Evolutionary conservation across 2,797 vertebrate species (phyloP), one percentile per base, ranked within the genome.

Genomic region (Lepilemur ruficaudatus): DNA sequence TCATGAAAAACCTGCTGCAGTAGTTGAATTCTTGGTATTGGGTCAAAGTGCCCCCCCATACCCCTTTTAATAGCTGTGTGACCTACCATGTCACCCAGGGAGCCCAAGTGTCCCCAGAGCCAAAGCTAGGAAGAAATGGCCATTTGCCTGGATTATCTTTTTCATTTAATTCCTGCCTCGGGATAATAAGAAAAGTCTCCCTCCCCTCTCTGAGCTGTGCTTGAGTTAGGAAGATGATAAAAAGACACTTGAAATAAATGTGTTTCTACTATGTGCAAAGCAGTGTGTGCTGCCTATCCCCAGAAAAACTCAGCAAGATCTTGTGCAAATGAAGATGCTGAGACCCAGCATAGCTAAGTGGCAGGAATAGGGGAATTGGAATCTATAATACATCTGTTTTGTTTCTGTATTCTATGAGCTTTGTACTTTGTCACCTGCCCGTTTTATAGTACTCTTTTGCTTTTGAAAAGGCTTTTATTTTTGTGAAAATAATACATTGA

Each of bases 401-500:
- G 18, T 41, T 28, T 41, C 38, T 78, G 61, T 67, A 46, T 90
- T 65, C 46, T 52, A 2, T 52, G 30, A 55, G 23, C 72, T 92
- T 92, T 92, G 73, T 18, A 35, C 38, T 70, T 92, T n/a, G 48
- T 9, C 8, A 22, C 32, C 70, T 65, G 22, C 57, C 13, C 57
- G 1, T 32, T 52, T 84, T 48, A 6, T 0, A 2, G 17, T 14
- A 32, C 13, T 90, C 4, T 30, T 20, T 96, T 82, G 69, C 4
- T 30, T 17, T 96, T 85, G 73, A 23, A 72, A 89, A 86, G 59
- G 35, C 22, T 63, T 97, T 89, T 67, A 15, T 67, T 88, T 88
- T 52, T 93, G 48, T 94, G 43, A 93, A 92, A 96, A 52, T 28
- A 88, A 52, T 46, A 81, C 28, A 48, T 57, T 25, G 7, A 50